Evolutionary conservation across 2,888 invertebrate genomes (phyloP), one percentile per base, ranked within the genome.

Genomic region (Drosophila kuntzei): DNA sequence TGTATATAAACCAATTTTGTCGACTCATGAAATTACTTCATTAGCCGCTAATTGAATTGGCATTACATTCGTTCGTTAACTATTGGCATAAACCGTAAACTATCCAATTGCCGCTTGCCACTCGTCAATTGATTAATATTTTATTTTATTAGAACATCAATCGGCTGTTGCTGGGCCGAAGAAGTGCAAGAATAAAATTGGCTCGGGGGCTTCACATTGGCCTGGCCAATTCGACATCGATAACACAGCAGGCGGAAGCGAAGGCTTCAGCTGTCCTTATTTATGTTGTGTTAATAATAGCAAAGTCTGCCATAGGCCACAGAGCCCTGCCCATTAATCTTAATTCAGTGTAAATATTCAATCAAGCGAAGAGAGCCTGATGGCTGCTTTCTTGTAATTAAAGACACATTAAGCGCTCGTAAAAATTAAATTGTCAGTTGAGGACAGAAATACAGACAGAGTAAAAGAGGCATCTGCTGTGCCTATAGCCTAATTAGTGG

Each of bases 371-470:
- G 47, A 55, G 41, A 58, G 39, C 25, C 65, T 41, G 34, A 25
- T 37, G 57, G 55, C 55, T 51, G 55, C 57, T 59, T 58, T 53
- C 57, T 57, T 43, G 70, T 81, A 83, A 83, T 83, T 87, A 83
- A 83, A 78, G 71, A 32, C 67, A 68, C 87, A 83, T 87, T 83
- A 85, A 74, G 71, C 34, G 74, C 69, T 85, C 88, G 83, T 83
- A 76, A 85, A 87, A 87, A 79, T 87, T 76, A 79, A 88, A 88
- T 76, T 87, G 82, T 47, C 85, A 66, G 59, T 58, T 67, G 34
- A 14, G 36, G 36, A 34, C 36, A 44, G 14, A 22, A 22, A 16
- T 44, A 14, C 22, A 22, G 53, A 50, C 14, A 20, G 36, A n/a
- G 22, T 32, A 36, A 29, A 9, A 18, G 20, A 12, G 58, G 8